Evolutionary conservation across 1,140 invertebrate genomes (phyloP), one percentile per base, ranked within the genome.

Genomic region (Agrypnia vestita): DNA sequence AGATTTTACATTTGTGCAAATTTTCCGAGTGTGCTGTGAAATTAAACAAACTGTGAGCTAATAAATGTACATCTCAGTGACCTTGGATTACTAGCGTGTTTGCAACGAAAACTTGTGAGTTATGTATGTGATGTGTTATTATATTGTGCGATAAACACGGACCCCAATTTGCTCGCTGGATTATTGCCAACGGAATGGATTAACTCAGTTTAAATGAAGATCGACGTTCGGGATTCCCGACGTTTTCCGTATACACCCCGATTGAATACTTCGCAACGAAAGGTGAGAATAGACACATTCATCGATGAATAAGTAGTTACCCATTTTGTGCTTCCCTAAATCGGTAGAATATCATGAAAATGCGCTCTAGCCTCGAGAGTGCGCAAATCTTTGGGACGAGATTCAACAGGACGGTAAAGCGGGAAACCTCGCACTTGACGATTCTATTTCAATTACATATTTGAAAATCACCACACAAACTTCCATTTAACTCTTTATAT

Each of bases 381-480:
- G 25, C 25, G 25, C 25, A 35, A 35, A 35, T 35, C 25, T 35
- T 44, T 4, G 0, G 13, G 1, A 55, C 47, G 56, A 77, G 62
- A 62, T 55, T 69, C 69, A 59, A 79, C 81, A 62, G 53, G 15
- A 53, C 56, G 74, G 74, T 47, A 21, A 78, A 76, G 78, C 72
- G 55, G 46, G 77, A 82, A 82, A 82, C 81, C 78, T 72, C 25
- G 25, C 25, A 35, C 25, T n/a, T 35, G 25, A 6, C 25, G 25
- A 3, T 35, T 35, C 25, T 35, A 35, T 3, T 35, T 3, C 25
- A 6, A 35, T 6, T 35, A 35, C 25, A 3, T 35, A 35, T 35
- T 35, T 35, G n/a, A n/a, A 35, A 35, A 6, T 6, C 25, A 35
- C 25, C 25, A 35, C 25, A 35, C 1, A n/a, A n/a, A n/a, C n/a